Conservation (phyloP, 2,113 vertebrate species). For the Melanostigma gelatinosum region DNA sequence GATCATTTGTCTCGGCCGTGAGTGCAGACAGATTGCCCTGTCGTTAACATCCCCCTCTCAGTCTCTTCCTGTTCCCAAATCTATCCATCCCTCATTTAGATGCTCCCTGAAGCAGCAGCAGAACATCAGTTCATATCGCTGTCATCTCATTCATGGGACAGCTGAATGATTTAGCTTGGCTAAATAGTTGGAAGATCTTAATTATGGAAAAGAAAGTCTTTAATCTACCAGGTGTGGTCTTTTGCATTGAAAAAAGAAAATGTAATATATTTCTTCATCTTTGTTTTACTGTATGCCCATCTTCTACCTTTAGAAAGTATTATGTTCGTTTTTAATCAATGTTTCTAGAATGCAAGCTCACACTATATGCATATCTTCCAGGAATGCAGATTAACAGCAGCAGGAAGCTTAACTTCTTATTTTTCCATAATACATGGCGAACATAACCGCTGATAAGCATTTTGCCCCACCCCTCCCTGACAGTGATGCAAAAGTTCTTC, state of each 20-base stretch:
- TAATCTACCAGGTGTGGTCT: background rate
- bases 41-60: conserved; percentile 44
- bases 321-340: conserved; percentile 5
- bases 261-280: background rate
- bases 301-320: background rate
- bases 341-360: conserved; percentile 8
- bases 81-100: conserved; percentile 61
- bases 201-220: conserved; percentile 12
- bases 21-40: conserved; percentile 69
- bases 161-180: conserved; percentile 35
- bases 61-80: conserved; percentile 47
- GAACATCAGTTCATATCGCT: conserved; percentile 27
- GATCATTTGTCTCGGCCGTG: conserved; percentile 70
- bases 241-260: background rate
- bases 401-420: conserved; percentile 35
- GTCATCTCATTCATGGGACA: conserved; percentile 26
- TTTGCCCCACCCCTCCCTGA: conserved; percentile 28
- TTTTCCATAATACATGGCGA: conserved; percentile 42
- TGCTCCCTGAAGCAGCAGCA: conserved; percentile 34
- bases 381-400: conserved; percentile 22
- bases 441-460: conserved; percentile 41
- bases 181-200: conserved; percentile 18
- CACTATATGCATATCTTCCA: background rate
- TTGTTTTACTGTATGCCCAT: background rate
- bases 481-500: conserved; percentile 37